Conservation (phyloP, 2,113 vertebrate species). For the Siphamia tubifer region DNA sequence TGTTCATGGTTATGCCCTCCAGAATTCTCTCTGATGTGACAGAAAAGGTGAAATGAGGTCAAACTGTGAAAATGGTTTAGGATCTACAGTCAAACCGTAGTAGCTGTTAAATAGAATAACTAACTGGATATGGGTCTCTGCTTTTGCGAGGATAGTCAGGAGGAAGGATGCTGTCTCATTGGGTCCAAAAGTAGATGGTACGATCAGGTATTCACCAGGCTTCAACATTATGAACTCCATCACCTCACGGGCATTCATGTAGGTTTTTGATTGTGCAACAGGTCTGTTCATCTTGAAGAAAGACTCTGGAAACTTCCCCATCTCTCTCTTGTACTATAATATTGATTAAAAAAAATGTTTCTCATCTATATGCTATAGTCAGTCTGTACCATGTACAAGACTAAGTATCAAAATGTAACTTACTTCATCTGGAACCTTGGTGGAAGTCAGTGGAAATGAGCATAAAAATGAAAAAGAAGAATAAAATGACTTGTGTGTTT, state of each 20-base stretch:
- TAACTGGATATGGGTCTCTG: constrained; percentile 49
- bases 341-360: neutral
- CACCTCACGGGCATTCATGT: constrained; percentile 57
- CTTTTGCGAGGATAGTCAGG: constrained; percentile 65
- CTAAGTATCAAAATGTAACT: constrained; percentile 26
- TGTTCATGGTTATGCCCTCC: neutral
- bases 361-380: neutral
- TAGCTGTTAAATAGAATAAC: neutral
- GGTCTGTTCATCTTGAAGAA: constrained; percentile 54
- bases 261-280: constrained; percentile 32
- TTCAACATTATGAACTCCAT: constrained; percentile 55
- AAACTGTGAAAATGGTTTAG: neutral
- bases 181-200: constrained; percentile 61
- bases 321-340: constrained; percentile 31
- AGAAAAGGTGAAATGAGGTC: neutral
- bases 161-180: constrained; percentile 65
- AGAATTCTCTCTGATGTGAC: constrained; percentile 36
- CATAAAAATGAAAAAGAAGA: neutral
- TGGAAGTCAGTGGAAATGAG: neutral
- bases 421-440: constrained; percentile 64
- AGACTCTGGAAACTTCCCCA: constrained; percentile 55
- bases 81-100: too few species aligned
- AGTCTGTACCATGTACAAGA: neutral
- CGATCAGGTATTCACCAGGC: constrained; percentile 71
- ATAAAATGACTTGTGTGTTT: too few species aligned